Evolutionary conservation across 2,888 invertebrate species (phyloP).

Genomic region (Oxystoma pomonae): DNA sequence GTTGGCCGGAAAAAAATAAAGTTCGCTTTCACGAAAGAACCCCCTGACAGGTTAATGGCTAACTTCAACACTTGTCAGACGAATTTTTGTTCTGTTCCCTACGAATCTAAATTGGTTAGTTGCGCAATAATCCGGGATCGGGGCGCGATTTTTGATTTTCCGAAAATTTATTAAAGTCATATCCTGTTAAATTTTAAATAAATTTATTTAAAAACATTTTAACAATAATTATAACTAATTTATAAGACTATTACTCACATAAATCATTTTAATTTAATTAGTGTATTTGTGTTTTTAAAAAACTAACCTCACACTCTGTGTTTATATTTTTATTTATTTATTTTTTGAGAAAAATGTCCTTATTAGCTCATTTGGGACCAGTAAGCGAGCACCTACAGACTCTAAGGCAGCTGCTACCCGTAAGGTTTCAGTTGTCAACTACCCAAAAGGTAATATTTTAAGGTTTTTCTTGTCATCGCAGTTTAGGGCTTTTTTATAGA

Average conservation of each 20-base stretch:
- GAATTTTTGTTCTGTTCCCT: no score
- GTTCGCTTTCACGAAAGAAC: no score
- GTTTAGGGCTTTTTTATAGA: no score
- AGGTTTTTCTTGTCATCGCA: background rate
- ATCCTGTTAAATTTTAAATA: background rate
- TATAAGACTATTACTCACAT: no score
- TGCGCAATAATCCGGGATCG: background rate
- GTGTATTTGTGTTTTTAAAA: background rate
- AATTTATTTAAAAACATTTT: background rate
- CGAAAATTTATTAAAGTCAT: background rate
- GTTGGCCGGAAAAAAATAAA: no score
- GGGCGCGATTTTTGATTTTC: background rate
- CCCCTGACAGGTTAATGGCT: no score
- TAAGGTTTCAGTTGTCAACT: conserved; percentile 54
- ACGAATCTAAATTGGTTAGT: background rate
- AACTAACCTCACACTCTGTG: background rate
- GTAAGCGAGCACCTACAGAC: conserved; percentile 54
- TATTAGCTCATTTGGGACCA: conserved; percentile 54
- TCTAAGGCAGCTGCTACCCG: conserved; percentile 49
- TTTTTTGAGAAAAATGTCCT: conserved; percentile 39
- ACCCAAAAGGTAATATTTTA: conserved; percentile 62
- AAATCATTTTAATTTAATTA: no score
- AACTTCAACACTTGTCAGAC: no score
- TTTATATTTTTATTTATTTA: background rate
- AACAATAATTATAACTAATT: no score